These are phyloP conservation scores for Lordiphosa fenestrarum DNA, from an alignment of 2,888 invertebrate genomes.

Conservation along the genomic window DNA sequence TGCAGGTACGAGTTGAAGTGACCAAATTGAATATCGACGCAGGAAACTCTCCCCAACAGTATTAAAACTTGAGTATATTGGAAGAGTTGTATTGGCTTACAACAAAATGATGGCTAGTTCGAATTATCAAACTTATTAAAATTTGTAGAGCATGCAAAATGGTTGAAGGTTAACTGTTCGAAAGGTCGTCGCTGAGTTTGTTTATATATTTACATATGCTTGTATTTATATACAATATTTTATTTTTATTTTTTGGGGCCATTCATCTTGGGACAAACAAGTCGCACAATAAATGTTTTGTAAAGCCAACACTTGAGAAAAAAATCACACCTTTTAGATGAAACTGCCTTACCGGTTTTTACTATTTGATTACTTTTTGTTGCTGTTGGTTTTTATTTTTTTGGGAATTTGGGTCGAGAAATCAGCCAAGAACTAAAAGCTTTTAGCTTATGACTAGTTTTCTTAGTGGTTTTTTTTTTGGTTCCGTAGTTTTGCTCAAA, in stretches of 20 bases:
- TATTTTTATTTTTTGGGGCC: neutral
- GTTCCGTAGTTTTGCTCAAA: constrained; percentile 63
- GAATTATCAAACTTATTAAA: too few species aligned
- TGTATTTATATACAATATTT: neutral
- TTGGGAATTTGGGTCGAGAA: constrained; percentile 48
- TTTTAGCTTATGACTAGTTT: constrained; percentile 17
- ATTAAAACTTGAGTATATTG: too few species aligned
- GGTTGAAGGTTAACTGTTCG: neutral
- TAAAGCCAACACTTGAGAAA: neutral
- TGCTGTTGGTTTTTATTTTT: constrained; percentile 26
- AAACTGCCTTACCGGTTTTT: constrained; percentile 47
- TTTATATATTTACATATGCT: neutral
- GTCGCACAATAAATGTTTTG: constrained; percentile 40
- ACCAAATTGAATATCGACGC: too few species aligned
- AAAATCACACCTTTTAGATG: constrained; percentile 49
- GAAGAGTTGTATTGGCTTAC: too few species aligned
- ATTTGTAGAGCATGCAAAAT: too few species aligned
- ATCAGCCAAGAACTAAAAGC: constrained; percentile 43
- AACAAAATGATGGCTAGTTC: too few species aligned
- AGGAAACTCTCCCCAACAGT: too few species aligned
- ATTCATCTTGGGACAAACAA: constrained; percentile 12
- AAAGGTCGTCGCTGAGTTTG: constrained; percentile 6
- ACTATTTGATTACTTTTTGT: constrained; percentile 9
- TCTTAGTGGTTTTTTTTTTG: constrained; percentile 12
- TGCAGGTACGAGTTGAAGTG: too few species aligned